Evolutionary conservation across 1,140 invertebrate genomes (phyloP).

Genomic region (Nixonia krombeini): DNA sequence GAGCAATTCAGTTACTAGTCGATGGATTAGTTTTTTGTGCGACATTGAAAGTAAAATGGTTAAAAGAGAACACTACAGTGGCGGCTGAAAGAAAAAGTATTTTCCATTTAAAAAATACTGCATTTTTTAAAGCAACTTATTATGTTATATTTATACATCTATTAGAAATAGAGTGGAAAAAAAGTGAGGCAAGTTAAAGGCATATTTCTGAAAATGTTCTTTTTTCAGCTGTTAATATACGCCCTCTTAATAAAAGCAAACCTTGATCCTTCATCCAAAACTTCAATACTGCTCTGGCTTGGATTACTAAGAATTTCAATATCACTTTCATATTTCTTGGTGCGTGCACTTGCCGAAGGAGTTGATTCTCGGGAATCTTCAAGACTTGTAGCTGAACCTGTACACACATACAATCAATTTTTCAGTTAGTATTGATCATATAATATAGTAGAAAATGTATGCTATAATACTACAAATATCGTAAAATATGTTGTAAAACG

Average conservation of each 20-base stretch:
- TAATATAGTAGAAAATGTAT: no score
- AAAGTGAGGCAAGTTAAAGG: neutral
- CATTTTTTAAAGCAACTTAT: no score
- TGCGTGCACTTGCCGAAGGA: conserved; percentile 65
- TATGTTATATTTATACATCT: neutral
- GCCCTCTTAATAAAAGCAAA: conserved; percentile 30
- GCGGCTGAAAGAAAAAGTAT: no score
- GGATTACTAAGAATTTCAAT: conserved; percentile 78
- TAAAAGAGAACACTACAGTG: no score
- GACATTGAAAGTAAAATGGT: no score
- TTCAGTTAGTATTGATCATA: no score
- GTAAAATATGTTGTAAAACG: no score
- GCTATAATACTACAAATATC: no score
- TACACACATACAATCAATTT: no score
- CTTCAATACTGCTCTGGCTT: conserved; percentile 78
- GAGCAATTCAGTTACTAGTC: no score
- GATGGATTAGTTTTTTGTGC: no score
- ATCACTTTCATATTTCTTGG: conserved; percentile 74
- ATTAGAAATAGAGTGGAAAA: neutral
- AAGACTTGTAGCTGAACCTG: conserved; percentile 70
- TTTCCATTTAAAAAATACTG: neutral
- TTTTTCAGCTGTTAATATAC: no score
- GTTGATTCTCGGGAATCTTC: conserved; percentile 68
- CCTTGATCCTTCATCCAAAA: conserved; percentile 72
- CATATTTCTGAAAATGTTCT: neutral